A percentile compares a stretch with the other conserved stretches of the same genome.
These are phyloP conservation scores for Zosterops hypoxanthus DNA, from an alignment of 2,113 vertebrate genomes.

Conservation along the genomic window DNA sequence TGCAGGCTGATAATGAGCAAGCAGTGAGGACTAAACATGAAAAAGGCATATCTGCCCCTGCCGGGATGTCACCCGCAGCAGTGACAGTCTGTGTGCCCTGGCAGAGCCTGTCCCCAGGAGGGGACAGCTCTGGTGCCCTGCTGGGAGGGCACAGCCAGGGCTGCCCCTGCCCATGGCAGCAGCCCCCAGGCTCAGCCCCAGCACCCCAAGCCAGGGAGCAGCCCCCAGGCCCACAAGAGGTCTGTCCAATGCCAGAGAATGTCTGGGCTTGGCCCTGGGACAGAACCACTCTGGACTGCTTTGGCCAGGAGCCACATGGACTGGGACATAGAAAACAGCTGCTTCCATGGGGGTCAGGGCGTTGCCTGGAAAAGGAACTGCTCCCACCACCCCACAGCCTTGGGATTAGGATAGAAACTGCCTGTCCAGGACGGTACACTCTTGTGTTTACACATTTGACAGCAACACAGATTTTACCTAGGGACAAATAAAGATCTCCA, in stretches of 20 bases:
- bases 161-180: neutral
- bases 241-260: rapidly evolving
- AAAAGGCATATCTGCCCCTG: neutral
- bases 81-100: neutral
- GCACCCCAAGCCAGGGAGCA: rapidly evolving
- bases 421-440: neutral
- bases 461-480: neutral
- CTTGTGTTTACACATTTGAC: neutral
- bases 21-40: neutral
- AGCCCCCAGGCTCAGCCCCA: neutral
- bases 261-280: neutral
- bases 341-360: neutral
- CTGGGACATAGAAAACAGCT: neutral
- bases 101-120: neutral
- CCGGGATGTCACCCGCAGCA: neutral
- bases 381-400: neutral
- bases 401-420: neutral
- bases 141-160: neutral
- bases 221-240: neutral
- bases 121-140: neutral
- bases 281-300: neutral
- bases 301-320: neutral
- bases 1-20: neutral
- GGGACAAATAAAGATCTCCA: neutral
- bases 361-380: neutral